A percentile compares a stretch with the other conserved stretches of the same genome.
Evolutionary conservation across 2,113 vertebrate genomes (phyloP).

Genomic region (Limnothrissa miodon): DNA sequence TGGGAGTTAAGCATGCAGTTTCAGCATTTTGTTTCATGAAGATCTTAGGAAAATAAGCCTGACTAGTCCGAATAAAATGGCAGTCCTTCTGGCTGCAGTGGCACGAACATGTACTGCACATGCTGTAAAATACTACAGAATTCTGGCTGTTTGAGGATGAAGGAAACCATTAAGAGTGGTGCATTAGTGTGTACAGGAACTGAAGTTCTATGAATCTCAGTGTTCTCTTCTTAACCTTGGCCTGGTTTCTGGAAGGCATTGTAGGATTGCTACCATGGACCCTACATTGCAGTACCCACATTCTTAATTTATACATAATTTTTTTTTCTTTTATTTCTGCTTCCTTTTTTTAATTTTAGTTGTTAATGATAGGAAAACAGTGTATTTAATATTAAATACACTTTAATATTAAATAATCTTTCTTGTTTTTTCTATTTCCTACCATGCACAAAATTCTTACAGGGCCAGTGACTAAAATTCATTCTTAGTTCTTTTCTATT

Average conservation of each 20-base stretch:
- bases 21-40: neutral
- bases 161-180: neutral
- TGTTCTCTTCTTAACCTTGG: neutral
- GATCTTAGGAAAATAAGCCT: neutral
- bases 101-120: neutral
- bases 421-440: constrained; percentile 21
- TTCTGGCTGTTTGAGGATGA: neutral
- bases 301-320: constrained; percentile 32
- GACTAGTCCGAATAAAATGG: neutral
- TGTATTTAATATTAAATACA: neutral
- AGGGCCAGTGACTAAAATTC: constrained; percentile 57
- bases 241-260: neutral
- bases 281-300: constrained; percentile 52
- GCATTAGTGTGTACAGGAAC: neutral
- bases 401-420: constrained; percentile 9
- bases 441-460: constrained; percentile 40
- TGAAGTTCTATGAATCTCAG: neutral
- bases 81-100: neutral
- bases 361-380: neutral
- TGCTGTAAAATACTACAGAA: neutral
- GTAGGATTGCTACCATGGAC: neutral
- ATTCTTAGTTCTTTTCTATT: constrained; percentile 51
- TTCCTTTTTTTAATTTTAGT: constrained; percentile 46
- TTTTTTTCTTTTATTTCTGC: constrained; percentile 47
- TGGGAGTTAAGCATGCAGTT: neutral